These are phyloP conservation scores for Eutrigla gurnardus DNA, from an alignment of 2,797 vertebrate species.

Conservation along the genomic window DNA sequence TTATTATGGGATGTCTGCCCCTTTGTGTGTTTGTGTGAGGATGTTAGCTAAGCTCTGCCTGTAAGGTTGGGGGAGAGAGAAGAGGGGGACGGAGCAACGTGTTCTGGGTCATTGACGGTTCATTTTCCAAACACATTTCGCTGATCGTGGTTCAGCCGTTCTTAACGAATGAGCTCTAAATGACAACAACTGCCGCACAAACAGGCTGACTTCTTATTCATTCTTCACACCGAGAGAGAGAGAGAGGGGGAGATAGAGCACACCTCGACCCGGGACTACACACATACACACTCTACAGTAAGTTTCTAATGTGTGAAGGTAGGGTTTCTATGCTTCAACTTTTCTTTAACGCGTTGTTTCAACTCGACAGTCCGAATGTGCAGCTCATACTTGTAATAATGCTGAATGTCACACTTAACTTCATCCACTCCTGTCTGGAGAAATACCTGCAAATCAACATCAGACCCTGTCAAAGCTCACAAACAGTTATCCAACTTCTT, in stretches of 20 bases:
- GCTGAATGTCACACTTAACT: constrained; percentile 55
- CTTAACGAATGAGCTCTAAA: constrained; percentile 51
- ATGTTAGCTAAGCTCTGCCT: constrained; percentile 85
- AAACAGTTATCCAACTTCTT: constrained; percentile 68
- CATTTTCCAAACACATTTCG: constrained; percentile 44
- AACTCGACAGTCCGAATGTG: constrained; percentile 32
- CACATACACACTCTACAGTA: constrained; percentile 62
- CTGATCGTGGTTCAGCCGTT: constrained; percentile 31
- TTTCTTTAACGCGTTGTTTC: constrained; percentile 47
- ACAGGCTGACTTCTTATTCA: constrained; percentile 50
- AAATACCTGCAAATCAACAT: constrained; percentile 40
- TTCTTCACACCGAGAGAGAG: constrained; percentile 41
- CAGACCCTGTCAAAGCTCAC: constrained; percentile 24
- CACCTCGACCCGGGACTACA: constrained; percentile 77
- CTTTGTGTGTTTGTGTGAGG: constrained; percentile 89
- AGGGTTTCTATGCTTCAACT: constrained; percentile 58
- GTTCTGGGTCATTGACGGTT: constrained; percentile 74
- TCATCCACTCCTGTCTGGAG: constrained; percentile 28
- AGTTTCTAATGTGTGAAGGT: constrained; percentile 70
- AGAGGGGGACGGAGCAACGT: constrained; percentile 80
- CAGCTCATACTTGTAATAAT: constrained; percentile 22
- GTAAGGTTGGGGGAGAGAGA: constrained; percentile 78
- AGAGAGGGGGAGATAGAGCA: constrained; percentile 36
- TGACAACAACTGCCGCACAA: constrained; percentile 51
- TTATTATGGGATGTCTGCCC: constrained; percentile 91